Evolutionary conservation across 2,797 vertebrate species (phyloP), one percentile per base, ranked within the genome.

Genomic region (Siniperca obscura): DNA sequence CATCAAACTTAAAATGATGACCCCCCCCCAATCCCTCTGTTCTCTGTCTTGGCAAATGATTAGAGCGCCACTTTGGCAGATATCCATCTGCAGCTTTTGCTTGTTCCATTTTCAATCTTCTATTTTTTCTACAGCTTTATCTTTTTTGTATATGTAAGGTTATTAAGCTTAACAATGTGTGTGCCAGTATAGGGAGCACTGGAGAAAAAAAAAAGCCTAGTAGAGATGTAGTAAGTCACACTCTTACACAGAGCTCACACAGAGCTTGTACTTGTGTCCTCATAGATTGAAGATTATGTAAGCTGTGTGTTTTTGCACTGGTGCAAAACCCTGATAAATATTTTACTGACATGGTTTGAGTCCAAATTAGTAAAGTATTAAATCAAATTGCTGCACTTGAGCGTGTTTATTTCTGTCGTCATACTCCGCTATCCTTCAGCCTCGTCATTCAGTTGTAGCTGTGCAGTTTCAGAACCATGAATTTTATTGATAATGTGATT

Each of bases 81-180:
- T 91, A 85, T 90, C 77, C 86, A 94, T 92, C 90, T 87, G 84
- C 86, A 90, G 92, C 89, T 92, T 93, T 91, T 84, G 82, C 86
- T 82, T 93, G 89, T 91, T 90, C 84, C 75, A 60, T 89, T 92
- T 94, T 91, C 77, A 92, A 88, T 93, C 84, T 86, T 81, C 77
- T 83, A 83, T 74, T 83, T 87, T 78, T 82, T 50, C 50, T 85
- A 87, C 75, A 72, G 86, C 81, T 91, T 92, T 88, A 90, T 94
- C 84, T 85, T 84, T 79, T 91, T 81, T 82, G 70, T 93, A 88
- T 93, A 86, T 87, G 86, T 84, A 86, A 92, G 91, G 87, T 92
- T 93, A 93, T 93, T 89, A 91, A 91, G 87, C 81, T 87, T 86
- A 90, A 93, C 88, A 83, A 89, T 91, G 89, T 83, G 81, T 84